phyloP scores from a whole-genome alignment of 2,888 invertebrate species.

The Callyntrura guangdongensis region DNA sequence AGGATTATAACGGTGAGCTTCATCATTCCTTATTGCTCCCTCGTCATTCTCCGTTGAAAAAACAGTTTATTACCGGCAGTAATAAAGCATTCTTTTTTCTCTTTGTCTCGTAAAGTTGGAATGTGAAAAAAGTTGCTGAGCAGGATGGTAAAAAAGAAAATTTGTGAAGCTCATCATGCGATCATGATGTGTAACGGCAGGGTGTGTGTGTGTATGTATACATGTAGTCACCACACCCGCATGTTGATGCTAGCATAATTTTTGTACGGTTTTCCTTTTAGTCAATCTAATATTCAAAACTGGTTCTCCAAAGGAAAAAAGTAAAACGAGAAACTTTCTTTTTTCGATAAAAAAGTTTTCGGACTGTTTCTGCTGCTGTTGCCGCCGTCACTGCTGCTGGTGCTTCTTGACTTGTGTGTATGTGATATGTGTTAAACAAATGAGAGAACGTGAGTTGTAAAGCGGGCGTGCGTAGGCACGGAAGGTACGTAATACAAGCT shows the following conservation, averaged over 20 bases:
- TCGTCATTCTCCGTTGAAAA: constrained; percentile 33
- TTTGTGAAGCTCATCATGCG: constrained; percentile 4
- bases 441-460: constrained; percentile 25
- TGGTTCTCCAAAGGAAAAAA: neutral
- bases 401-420: neutral
- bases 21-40: constrained; percentile 7
- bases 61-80: constrained; percentile 43
- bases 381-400: neutral
- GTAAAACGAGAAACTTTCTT: constrained; percentile 42
- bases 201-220: neutral
- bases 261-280: constrained; percentile 21
- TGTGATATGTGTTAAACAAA: constrained; percentile 12
- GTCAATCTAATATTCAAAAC: constrained; percentile 68
- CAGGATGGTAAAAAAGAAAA: constrained; percentile 13
- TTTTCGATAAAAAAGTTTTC: constrained; percentile 33
- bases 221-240: neutral
- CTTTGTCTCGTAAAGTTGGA: neutral
- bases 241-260: constrained; percentile 19
- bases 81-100: constrained; percentile 52
- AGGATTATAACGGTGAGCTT: neutral
- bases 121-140: constrained; percentile 13
- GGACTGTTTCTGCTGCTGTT: neutral
- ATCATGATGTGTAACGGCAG: neutral
- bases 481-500: neutral
- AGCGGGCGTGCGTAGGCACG: neutral